Evolutionary conservation across 2,888 invertebrate genomes (phyloP).

Genomic region (Slavum lentiscoides): DNA sequence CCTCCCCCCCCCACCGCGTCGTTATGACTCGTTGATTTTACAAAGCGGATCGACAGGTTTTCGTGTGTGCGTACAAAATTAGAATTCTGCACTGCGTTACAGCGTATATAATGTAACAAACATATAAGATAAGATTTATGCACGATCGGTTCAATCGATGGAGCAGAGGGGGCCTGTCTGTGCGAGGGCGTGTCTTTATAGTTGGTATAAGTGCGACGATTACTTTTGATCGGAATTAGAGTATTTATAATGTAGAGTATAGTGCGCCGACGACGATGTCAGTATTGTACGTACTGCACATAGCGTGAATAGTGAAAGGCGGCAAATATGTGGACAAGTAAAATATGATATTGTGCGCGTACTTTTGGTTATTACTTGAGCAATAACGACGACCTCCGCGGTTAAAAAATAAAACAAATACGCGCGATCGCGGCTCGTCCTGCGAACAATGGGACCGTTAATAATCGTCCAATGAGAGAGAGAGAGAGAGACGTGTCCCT

Average conservation of each 20-base stretch:
- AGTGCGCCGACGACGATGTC: neutral
- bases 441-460: conserved; percentile 39
- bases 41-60: conserved; percentile 25
- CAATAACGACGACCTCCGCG: conserved; percentile 37
- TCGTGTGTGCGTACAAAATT: neutral
- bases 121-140: no score
- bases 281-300: neutral
- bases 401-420: conserved; percentile 21
- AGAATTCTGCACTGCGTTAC: no score
- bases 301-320: conserved; percentile 33
- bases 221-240: conserved; percentile 5
- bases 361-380: neutral
- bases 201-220: neutral
- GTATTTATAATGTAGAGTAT: neutral
- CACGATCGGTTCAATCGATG: conserved; percentile 4
- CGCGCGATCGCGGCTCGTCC: neutral
- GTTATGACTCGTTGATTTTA: conserved; percentile 5
- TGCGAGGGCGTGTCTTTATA: conserved; percentile 19
- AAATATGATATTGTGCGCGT: neutral
- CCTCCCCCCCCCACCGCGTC: no score
- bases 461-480: conserved; percentile 13
- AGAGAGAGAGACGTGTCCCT: conserved; percentile 24
- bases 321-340: conserved; percentile 29
- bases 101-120: neutral
- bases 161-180: neutral